Conservation (phyloP, 2,888 invertebrate genomes). For the Sisyra terminalis region DNA sequence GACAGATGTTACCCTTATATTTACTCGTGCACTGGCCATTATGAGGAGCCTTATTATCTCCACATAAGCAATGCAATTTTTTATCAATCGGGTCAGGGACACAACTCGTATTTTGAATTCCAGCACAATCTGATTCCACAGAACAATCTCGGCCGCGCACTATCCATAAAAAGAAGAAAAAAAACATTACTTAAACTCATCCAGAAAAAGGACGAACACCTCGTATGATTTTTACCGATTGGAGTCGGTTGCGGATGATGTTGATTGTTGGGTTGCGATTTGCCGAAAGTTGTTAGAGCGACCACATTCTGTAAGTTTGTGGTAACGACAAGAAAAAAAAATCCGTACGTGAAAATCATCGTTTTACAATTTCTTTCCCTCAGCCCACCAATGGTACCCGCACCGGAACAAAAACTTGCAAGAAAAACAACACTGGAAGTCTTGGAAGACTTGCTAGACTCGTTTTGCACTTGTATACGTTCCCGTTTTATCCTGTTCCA, state of each 20-base stretch:
- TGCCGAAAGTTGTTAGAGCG: constrained; percentile 6
- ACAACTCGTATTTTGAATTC: constrained; percentile 46
- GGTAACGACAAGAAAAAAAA: not conserved
- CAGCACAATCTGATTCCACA: constrained; percentile 43
- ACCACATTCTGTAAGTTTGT: not conserved
- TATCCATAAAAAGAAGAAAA: too few relatives aligned
- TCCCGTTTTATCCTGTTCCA: too few relatives aligned
- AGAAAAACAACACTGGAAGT: too few relatives aligned
- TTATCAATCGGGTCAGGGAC: constrained; percentile 44
- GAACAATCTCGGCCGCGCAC: constrained; percentile 41
- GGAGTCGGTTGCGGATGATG: constrained; percentile 5
- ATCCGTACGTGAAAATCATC: constrained; percentile 3
- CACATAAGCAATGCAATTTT: constrained; percentile 46
- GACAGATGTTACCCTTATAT: constrained; percentile 42
- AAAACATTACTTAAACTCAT: too few relatives aligned
- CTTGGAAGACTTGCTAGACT: too few relatives aligned
- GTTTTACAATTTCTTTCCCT: too few relatives aligned
- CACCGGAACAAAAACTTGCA: too few relatives aligned
- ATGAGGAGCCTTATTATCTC: constrained; percentile 46
- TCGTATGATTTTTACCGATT: not conserved
- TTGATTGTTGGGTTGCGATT: constrained; percentile 4
- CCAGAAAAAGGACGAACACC: too few relatives aligned
- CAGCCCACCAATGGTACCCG: too few relatives aligned
- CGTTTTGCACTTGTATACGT: too few relatives aligned
- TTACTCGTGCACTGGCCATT: constrained; percentile 48